Evolutionary conservation across 2,113 vertebrate genomes (phyloP), one percentile per base, ranked within the genome.

Genomic region (Lagopus leucura): DNA sequence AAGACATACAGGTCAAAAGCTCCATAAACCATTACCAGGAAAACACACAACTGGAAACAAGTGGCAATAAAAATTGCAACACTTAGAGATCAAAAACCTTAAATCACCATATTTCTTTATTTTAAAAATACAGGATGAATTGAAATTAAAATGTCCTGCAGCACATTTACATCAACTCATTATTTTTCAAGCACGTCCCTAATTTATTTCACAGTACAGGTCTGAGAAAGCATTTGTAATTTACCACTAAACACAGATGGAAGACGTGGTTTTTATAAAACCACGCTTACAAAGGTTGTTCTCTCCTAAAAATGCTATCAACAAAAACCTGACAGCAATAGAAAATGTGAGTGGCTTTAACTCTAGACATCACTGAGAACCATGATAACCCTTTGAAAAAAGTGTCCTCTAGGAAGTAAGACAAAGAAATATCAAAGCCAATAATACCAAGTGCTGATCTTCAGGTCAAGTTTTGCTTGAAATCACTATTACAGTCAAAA

Each of bases 31-130:
- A 43, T 87, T 69, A 71, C 80, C 0, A 0, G 87, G 77, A 86
- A 94, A 90, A 95, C 65, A 82, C 36, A 78, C 90, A 86, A 92
- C 86, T 89, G 90, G 91, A 89, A 87, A 91, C 78, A 95, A 96
- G 84, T 45, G 81, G 73, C 61, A 91, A 89, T 85, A 82, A 92
- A 82, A 92, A 90, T 86, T 73, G 67, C 88, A 92, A 82, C 83
- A 88, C 86, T 86, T 2, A 1, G 76, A 79, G 86, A 90, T 90
- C 70, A 95, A 96, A 94, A 0, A 15, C 61, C 64, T 74, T 60
- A 87, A 92, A 92, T 93, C 57, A 89, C 90, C 86, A 85, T 64
- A 52, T 86, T 93, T 92, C 76, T 92, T 94, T 90, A 85, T 94
- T 80, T 94, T 78, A 86, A 83, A 92, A 88, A 90, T 14, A 36